These are phyloP conservation scores for Myotis yumanensis DNA, from an alignment of 2,113 vertebrate genomes.

Conservation along the genomic window DNA sequence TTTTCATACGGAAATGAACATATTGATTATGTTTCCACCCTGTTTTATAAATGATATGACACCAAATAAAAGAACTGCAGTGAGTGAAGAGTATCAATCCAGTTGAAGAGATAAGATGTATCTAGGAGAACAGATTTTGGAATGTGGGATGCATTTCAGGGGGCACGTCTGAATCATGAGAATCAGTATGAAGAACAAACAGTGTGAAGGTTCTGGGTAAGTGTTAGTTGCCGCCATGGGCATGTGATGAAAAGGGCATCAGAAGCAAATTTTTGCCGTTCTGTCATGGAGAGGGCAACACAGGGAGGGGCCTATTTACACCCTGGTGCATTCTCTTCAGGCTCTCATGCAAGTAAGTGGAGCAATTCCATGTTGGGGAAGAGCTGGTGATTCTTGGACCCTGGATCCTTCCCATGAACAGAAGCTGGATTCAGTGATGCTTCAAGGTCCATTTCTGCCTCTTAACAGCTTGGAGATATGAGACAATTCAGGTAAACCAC, in stretches of 20 bases:
- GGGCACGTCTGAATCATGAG: not conserved
- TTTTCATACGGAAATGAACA: not conserved
- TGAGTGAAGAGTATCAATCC: not conserved
- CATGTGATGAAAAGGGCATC: not conserved
- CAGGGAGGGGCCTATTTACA: not conserved
- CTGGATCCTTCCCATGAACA: not conserved
- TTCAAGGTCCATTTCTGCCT: not conserved
- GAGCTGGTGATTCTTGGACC: not conserved
- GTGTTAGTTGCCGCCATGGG: not conserved
- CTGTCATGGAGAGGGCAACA: not conserved
- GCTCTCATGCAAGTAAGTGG: not conserved
- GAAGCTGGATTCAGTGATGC: not conserved
- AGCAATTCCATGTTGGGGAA: not conserved
- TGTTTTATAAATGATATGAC: not conserved
- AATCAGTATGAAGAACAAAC: not conserved
- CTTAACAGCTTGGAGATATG: not conserved
- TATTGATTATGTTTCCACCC: not conserved
- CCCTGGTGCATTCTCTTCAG: not conserved
- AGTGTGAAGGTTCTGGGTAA: not conserved
- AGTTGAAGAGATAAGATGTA: not conserved
- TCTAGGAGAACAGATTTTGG: not conserved
- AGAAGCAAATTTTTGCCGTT: not conserved
- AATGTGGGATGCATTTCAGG: not conserved
- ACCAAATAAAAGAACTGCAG: not conserved
- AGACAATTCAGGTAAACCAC: not conserved